Conservation (phyloP, 2,888 invertebrate genomes). For the Julus scandinavius region DNA sequence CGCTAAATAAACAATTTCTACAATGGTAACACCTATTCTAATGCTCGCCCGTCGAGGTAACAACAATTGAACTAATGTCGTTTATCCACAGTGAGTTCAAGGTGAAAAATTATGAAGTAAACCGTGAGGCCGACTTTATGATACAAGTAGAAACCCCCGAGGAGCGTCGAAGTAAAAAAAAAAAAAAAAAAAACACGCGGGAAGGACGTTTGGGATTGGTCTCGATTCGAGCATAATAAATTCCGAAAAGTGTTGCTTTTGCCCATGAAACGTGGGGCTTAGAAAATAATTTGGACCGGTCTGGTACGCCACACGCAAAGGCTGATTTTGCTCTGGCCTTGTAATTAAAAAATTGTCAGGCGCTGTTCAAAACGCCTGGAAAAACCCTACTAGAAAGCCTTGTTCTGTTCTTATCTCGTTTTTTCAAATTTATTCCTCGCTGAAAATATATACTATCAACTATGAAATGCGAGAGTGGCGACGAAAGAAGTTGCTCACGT, state of each 20-base stretch:
- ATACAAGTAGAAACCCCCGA: background rate
- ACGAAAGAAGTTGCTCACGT: background rate
- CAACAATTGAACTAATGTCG: background rate
- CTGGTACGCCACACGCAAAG: conserved; percentile 31
- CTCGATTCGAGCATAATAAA: conserved; percentile 42
- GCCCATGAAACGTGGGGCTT: conserved; percentile 26
- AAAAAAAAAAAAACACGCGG: background rate
- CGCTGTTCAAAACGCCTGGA: background rate
- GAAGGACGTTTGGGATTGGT: conserved; percentile 42
- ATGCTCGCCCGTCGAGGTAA: background rate
- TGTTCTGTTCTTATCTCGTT: background rate
- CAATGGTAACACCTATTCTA: background rate
- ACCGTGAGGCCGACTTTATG: conserved; percentile 1
- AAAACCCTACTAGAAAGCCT: conserved; percentile 9
- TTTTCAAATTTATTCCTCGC: background rate
- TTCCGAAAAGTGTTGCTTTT: conserved; percentile 3
- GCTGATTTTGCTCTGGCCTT: conserved; percentile 11
- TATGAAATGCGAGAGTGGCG: background rate
- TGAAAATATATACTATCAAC: background rate
- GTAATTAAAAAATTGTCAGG: conserved; percentile 13
- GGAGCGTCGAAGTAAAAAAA: background rate
- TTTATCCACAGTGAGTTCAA: background rate
- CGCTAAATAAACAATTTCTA: background rate
- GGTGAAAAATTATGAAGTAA: background rate
- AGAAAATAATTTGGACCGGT: conserved; percentile 6